phyloP scores from a whole-genome alignment of 2,113 vertebrate genomes.

The Mirounga angustirostris region DNA sequence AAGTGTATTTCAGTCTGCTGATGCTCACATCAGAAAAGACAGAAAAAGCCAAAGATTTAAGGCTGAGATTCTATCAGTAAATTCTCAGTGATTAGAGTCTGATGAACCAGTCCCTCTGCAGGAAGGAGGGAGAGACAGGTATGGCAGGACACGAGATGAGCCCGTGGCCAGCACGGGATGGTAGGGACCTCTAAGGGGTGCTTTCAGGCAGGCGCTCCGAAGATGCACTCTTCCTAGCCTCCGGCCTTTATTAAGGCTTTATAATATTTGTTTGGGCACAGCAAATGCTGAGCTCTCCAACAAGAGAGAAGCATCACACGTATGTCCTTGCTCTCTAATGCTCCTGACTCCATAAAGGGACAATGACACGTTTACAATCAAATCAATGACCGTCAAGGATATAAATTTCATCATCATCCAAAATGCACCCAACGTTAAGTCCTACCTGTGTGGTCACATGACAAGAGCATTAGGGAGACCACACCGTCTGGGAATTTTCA shows the following conservation, averaged over 20 bases:
- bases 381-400: neutral
- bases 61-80: conserved; percentile 24
- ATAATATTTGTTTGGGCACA: neutral
- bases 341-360: neutral
- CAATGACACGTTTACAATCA: neutral
- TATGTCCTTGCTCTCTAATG: neutral
- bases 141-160: neutral
- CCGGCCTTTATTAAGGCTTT: neutral
- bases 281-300: neutral
- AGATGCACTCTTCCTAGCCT: neutral
- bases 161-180: neutral
- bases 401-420: neutral
- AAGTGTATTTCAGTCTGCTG: neutral
- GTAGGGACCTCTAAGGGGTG: neutral
- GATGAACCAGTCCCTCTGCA: neutral
- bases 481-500: conserved; percentile 21
- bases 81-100: neutral
- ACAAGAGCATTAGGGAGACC: neutral
- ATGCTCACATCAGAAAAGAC: neutral
- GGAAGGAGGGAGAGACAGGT: neutral
- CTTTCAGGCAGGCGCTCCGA: neutral
- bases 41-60: conserved; percentile 36
- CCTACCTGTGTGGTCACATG: neutral
- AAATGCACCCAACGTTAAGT: neutral
- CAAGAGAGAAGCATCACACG: neutral